These are phyloP conservation scores for Propithecus coquereli DNA, from an alignment of 2,113 vertebrate species.

Conservation along the genomic window DNA sequence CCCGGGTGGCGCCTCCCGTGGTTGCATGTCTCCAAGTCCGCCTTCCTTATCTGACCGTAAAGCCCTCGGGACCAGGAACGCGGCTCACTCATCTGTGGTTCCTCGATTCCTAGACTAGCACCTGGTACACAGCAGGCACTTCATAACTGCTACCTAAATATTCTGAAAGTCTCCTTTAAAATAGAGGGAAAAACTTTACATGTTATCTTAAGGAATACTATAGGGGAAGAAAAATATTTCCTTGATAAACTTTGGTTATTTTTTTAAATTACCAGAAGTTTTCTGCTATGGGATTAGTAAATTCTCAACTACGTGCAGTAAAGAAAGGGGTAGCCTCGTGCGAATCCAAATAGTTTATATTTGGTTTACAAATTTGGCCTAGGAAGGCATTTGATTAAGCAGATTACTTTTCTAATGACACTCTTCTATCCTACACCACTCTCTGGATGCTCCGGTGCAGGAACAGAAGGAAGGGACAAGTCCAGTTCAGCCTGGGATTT, in stretches of 20 bases:
- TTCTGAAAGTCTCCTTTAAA: not conserved
- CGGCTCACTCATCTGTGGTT: not conserved
- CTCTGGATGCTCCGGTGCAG: not conserved
- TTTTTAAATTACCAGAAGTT: not conserved
- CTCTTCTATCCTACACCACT: not conserved
- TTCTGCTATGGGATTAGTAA: not conserved
- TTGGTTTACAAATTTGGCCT: no score
- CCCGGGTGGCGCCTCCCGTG: not conserved
- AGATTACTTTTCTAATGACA: not conserved
- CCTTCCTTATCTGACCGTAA: not conserved
- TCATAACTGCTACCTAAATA: not conserved
- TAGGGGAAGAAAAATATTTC: not conserved
- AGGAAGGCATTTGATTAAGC: no score
- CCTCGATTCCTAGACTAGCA: not conserved
- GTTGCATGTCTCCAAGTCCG: rapidly evolving
- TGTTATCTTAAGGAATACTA: not conserved
- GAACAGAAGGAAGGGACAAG: not conserved
- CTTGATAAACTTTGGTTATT: not conserved
- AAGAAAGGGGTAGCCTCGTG: not conserved
- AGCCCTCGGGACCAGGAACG: not conserved
- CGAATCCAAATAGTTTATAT: not conserved
- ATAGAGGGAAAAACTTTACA: not conserved
- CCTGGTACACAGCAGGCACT: not conserved
- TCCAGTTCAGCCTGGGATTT: not conserved
- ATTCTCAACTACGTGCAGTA: not conserved